These are phyloP conservation scores for Reticulitermes speratus DNA, from an alignment of 1,140 invertebrate genomes.

Conservation along the genomic window DNA sequence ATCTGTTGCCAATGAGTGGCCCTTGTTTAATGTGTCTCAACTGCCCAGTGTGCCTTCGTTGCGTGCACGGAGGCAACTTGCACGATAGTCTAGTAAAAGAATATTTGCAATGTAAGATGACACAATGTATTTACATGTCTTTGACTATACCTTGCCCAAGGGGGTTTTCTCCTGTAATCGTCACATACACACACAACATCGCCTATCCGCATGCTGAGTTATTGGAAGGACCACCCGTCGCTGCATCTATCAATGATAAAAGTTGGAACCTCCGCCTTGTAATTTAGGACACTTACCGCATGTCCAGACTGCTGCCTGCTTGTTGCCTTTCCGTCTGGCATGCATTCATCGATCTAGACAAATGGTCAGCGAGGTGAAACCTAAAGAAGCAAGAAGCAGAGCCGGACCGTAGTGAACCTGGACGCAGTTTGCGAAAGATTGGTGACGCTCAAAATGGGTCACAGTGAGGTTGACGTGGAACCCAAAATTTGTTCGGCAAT, in stretches of 20 bases:
- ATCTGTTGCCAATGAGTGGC: too few relatives aligned
- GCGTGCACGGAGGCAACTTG: too few relatives aligned
- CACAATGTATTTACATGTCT: background rate
- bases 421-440: background rate
- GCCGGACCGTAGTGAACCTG: background rate
- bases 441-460: background rate
- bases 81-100: too few relatives aligned
- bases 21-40: too few relatives aligned
- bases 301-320: background rate
- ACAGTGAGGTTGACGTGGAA: too few relatives aligned
- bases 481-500: too few relatives aligned
- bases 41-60: too few relatives aligned
- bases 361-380: background rate
- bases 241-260: background rate
- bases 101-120: background rate
- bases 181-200: background rate
- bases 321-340: too few relatives aligned
- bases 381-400: background rate
- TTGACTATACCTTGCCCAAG: background rate
- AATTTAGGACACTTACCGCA: constrained; percentile 15
- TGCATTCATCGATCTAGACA: background rate
- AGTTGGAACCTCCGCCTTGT: background rate
- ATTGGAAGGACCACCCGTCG: background rate
- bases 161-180: background rate
- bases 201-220: background rate